Percentiles rank a stretch among this genome's conserved stretches.
These are phyloP conservation scores for Campylomormyrus numenius DNA, from an alignment of 2,113 vertebrate species.

Conservation along the genomic window DNA sequence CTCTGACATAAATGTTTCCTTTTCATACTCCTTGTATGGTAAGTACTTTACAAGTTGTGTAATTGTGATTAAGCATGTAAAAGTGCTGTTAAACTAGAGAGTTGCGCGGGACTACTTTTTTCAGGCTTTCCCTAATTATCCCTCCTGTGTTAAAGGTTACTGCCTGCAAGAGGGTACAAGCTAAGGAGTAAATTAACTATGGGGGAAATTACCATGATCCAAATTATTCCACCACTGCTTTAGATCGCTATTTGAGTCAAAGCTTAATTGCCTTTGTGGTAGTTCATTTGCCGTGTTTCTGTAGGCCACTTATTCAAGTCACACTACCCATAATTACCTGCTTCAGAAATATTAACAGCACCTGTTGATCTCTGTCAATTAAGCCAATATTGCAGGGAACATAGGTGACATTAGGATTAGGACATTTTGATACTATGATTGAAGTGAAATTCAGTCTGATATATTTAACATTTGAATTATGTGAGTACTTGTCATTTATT, in stretches of 20 bases:
- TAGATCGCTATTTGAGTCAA: not conserved
- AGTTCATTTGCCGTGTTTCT: not conserved
- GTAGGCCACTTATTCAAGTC: not conserved
- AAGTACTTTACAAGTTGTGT: not conserved
- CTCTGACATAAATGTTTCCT: not conserved
- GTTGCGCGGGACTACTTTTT: not conserved
- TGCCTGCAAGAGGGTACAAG: not conserved
- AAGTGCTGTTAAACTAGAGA: not conserved
- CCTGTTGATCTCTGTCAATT: not conserved
- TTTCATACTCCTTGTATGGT: not conserved
- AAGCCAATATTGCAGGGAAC: not conserved
- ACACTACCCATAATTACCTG: not conserved
- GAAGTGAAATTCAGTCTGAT: not conserved
- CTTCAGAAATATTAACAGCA: not conserved
- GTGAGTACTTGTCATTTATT: not conserved
- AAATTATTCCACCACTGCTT: not conserved
- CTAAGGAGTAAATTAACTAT: not conserved
- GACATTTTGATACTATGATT: not conserved
- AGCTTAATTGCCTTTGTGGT: not conserved
- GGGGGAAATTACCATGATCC: not conserved
- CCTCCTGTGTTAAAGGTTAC: not conserved
- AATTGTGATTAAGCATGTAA: not conserved
- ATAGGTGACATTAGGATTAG: not conserved
- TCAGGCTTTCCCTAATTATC: not conserved
- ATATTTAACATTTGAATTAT: not conserved